Evolutionary conservation across 35 echinoderm and acorn worm genomes (phyloP).

Genomic region (Amphiura filiformis): DNA sequence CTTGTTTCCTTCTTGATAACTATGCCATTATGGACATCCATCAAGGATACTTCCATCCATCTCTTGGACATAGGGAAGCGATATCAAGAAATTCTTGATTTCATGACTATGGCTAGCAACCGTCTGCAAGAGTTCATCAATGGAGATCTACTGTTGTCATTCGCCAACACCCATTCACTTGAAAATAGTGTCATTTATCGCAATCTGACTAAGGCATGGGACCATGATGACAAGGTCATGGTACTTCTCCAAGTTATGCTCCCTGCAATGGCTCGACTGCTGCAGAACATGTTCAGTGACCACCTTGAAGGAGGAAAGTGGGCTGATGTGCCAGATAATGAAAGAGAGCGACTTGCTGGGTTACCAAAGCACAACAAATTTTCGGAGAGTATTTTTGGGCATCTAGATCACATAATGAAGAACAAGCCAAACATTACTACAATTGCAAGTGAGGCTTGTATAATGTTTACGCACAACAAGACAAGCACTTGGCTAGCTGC

Average conservation of each 20-base stretch:
- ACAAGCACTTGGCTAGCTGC: conserved; percentile 14
- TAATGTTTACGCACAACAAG: conserved; percentile 46
- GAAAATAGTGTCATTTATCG: neutral
- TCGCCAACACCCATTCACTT: neutral
- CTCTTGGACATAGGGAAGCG: conserved; percentile 7
- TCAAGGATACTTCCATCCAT: conserved; percentile 29
- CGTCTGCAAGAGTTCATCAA: conserved; percentile 9
- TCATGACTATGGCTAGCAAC: neutral
- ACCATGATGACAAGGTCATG: conserved; percentile 29
- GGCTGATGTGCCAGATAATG: conserved; percentile 18
- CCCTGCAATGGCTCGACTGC: conserved; percentile 29
- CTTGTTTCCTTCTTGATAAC: conserved; percentile 19
- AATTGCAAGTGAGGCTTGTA: conserved; percentile 34
- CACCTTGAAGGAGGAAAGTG: conserved; percentile 36
- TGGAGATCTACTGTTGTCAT: conserved; percentile 22
- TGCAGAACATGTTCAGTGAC: conserved; percentile 44
- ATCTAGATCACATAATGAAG: conserved; percentile 16
- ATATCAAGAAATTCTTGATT: conserved; percentile 46
- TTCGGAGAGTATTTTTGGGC: conserved; percentile 52
- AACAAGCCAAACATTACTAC: conserved; percentile 45
- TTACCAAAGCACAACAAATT: conserved; percentile 61
- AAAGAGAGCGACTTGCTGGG: neutral
- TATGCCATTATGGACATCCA: conserved; percentile 38
- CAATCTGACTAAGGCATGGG: conserved; percentile 7
- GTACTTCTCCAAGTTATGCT: conserved; percentile 30